Evolutionary conservation across 2,888 invertebrate genomes (phyloP).

Genomic region (Andricus curvator): DNA sequence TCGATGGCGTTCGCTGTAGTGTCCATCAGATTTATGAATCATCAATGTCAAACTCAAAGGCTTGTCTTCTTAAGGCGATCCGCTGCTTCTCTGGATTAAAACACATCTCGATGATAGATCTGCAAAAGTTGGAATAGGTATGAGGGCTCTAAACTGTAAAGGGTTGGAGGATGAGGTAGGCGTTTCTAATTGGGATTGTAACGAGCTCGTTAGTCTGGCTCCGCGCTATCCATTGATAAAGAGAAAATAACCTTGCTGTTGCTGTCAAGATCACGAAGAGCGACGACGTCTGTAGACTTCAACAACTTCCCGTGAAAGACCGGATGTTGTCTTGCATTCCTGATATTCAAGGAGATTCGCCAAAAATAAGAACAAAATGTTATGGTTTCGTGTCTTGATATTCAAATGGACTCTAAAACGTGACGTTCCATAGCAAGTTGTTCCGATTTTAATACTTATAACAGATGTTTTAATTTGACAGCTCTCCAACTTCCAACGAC

Average conservation of each 20-base stretch:
- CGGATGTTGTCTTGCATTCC: slow-evolving; percentile 36
- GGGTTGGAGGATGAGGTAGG: slow-evolving; percentile 39
- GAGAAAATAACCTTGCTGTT: slow-evolving; percentile 52
- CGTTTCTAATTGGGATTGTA: slow-evolving; percentile 56
- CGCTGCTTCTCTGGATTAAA: slow-evolving; percentile 47
- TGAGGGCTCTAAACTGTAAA: neutral
- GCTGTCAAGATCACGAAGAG: slow-evolving; percentile 38
- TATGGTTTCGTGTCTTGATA: neutral
- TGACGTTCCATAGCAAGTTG: too few relatives aligned
- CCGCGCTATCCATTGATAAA: slow-evolving; percentile 43
- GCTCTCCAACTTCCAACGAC: too few relatives aligned
- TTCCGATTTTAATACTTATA: too few relatives aligned
- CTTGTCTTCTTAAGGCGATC: slow-evolving; percentile 50
- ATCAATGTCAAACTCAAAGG: slow-evolving; percentile 50
- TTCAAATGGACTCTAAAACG: too few relatives aligned
- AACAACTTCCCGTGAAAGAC: slow-evolving; percentile 44
- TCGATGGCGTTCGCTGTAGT: neutral
- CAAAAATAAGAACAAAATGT: neutral
- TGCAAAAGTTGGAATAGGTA: neutral
- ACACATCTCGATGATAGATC: slow-evolving; percentile 41
- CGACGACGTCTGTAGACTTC: neutral
- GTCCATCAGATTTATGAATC: slow-evolving; percentile 48
- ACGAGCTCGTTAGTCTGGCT: slow-evolving; percentile 58
- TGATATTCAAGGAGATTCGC: neutral
- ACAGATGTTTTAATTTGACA: too few relatives aligned